Evolutionary conservation across 2,888 invertebrate species (phyloP).

Genomic region (Lathronympha strigana): DNA sequence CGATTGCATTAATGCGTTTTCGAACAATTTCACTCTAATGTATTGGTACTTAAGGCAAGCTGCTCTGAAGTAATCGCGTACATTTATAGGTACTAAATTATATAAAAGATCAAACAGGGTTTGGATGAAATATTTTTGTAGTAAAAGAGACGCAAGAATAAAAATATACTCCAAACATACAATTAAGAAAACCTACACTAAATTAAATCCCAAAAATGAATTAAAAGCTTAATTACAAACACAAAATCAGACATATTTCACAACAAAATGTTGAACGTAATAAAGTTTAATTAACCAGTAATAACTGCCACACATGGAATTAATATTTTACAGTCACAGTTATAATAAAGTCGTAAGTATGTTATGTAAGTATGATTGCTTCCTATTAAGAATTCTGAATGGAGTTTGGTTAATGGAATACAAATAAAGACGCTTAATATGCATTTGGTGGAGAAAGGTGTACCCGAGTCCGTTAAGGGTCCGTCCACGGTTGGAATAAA

Average conservation of each 20-base stretch:
- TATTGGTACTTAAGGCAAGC: neutral
- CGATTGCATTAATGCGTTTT: conserved; percentile 4
- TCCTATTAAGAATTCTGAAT: conserved; percentile 31
- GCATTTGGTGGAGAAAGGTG: conserved; percentile 32
- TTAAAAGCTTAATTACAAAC: conserved; percentile 23
- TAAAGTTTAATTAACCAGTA: conserved; percentile 22
- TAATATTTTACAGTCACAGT: conserved; percentile 23
- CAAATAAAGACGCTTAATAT: conserved; percentile 39
- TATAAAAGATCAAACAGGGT: too few relatives aligned
- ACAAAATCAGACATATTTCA: conserved; percentile 29
- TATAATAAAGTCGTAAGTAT: conserved; percentile 25
- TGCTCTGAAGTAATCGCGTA: neutral
- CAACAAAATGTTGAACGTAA: conserved; percentile 22
- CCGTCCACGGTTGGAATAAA: conserved; percentile 11
- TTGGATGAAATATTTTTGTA: neutral
- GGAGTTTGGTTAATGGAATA: conserved; percentile 36
- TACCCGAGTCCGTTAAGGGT: conserved; percentile 26
- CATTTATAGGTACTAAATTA: neutral
- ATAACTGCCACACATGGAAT: conserved; percentile 26
- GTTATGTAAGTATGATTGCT: conserved; percentile 33
- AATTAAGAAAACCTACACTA: neutral
- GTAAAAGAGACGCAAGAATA: neutral
- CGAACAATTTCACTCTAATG: conserved; percentile 1
- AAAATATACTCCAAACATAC: conserved; percentile 1
- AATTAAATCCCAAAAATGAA: neutral